A percentile compares a stretch with the other conserved stretches of the same genome.
Evolutionary conservation across 2,113 vertebrate genomes (phyloP).

Genomic region (Stegostoma tigrinum): DNA sequence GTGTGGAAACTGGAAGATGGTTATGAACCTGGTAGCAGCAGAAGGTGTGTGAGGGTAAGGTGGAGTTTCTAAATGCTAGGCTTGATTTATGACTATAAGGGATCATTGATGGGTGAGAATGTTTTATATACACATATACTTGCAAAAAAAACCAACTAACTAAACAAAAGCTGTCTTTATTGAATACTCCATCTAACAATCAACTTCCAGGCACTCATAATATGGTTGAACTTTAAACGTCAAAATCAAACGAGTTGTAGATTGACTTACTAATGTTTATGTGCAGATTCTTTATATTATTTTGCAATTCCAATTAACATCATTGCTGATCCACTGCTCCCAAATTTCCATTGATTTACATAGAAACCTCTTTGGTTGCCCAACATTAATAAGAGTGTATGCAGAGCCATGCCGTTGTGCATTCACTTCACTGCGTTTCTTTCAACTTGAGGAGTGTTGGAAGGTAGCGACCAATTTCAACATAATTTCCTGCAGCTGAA

Average conservation of each 20-base stretch:
- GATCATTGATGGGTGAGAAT: not conserved
- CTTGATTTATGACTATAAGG: not conserved
- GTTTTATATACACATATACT: not conserved
- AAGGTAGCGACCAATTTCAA: not conserved
- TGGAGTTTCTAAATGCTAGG: too few species aligned
- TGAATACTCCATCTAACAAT: constrained; percentile 12
- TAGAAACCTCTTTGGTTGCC: constrained; percentile 7
- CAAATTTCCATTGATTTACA: constrained; percentile 25
- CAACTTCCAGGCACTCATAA: not conserved
- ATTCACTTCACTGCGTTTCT: not conserved
- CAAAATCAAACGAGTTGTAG: constrained; percentile 26
- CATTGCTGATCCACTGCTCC: not conserved
- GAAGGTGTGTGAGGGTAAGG: too few species aligned
- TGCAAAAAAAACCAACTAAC: not conserved
- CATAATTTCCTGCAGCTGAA: not conserved
- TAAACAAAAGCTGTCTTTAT: not conserved
- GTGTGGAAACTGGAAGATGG: too few species aligned
- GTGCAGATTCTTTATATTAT: not conserved
- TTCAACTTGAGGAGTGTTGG: too few species aligned
- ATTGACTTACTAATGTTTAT: constrained; percentile 19
- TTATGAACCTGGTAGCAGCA: too few species aligned
- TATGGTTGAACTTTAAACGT: constrained; percentile 14
- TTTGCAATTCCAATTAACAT: constrained; percentile 14
- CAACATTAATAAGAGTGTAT: not conserved
- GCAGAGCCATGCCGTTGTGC: not conserved